phyloP scores from a whole-genome alignment of 2,888 invertebrate species.

The Diaprepes abbreviatus region DNA sequence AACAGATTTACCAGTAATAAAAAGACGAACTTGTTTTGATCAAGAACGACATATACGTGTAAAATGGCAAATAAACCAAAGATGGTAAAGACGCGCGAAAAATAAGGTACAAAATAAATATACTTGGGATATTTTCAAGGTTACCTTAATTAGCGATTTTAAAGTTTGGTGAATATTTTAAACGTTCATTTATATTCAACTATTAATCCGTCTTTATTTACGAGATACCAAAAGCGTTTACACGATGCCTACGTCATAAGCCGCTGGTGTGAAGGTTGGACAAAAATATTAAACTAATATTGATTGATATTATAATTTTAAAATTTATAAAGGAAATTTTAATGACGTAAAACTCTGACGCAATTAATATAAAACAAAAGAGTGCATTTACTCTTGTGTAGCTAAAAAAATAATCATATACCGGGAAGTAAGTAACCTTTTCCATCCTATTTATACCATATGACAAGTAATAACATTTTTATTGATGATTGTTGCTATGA shows the following conservation, averaged over 20 bases:
- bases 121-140: slow-evolving; percentile 34
- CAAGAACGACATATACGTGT: slow-evolving; percentile 11
- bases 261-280: neutral
- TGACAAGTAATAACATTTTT: too few relatives aligned
- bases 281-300: neutral
- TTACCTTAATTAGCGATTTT: slow-evolving; percentile 32
- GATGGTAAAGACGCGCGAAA: slow-evolving; percentile 8
- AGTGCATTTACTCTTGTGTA: neutral
- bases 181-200: slow-evolving; percentile 33
- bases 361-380: neutral
- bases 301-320: neutral
- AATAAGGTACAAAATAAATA: slow-evolving; percentile 6
- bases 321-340: neutral
- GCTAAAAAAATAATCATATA: neutral
- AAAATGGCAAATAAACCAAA: slow-evolving; percentile 14
- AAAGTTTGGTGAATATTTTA: slow-evolving; percentile 29
- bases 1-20: slow-evolving; percentile 17
- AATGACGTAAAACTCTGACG: neutral
- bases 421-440: too few relatives aligned
- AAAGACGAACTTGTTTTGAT: slow-evolving; percentile 11
- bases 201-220: slow-evolving; percentile 21
- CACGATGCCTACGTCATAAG: neutral
- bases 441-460: too few relatives aligned
- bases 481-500: too few relatives aligned
- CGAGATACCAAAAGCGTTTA: neutral